Base-by-base conservation (phyloP, 2,888 invertebrate genomes). In the Hyles lineata region DNA sequence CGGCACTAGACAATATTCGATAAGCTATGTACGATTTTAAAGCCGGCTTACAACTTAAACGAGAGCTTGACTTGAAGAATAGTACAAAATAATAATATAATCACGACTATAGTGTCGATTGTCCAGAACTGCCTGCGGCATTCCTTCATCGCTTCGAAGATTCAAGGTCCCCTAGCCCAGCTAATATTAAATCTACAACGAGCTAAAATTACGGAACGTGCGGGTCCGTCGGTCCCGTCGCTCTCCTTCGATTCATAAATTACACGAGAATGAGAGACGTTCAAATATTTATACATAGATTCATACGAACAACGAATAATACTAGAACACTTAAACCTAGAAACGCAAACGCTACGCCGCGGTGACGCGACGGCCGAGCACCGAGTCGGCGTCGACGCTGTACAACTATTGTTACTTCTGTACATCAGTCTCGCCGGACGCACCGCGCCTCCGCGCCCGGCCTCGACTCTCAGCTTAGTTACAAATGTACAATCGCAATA, bases 111-210 rank as follows among this genome's bases (percentile, higher is more conserved):
- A 93, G 94, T 93, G 94, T 90, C 93, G 93, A 94, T 94, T 93
- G 94, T 94, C 93, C 86, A 93, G 93, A 92, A 94, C 93, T 94
- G 94, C 92, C 91, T 89, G 93, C 88, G 93, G 91, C 93, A 89
- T 90, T 85, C 86, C 88, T 86, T 85, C 89, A 85, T 90, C 89
- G 87, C 89, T 90, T 87, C 85, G 88, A 91, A 92, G 92, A 93
- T 93, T 92, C 93, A 92, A 94, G 94, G 95, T 94, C 94, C 94
- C 95, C 95, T 92, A 92, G 94, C 93, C 95, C 94, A 94, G 94
- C 94, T 94, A 94, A 94, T 89, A 90, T 90, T 92, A 87, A 91
- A 92, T 91, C 93, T 94, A 94, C 92, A 90, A 92, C 92, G 93
- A 92, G 92, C 94, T 93, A 93, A 89, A 84, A 91, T 88, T 89